Conservation (phyloP, 2,888 invertebrate species). For the Archips xylosteana region DNA sequence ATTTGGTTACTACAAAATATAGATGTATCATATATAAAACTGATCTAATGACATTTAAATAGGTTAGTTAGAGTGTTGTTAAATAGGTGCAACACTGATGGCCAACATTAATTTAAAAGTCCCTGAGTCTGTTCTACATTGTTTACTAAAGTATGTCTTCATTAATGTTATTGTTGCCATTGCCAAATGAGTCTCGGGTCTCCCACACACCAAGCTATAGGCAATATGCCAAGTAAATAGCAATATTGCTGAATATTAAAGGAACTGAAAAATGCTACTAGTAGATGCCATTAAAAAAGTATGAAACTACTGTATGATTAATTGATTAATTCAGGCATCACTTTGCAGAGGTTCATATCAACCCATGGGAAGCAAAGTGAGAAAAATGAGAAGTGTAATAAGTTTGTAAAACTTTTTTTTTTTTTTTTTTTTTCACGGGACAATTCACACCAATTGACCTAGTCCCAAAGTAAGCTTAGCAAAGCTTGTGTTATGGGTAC, state of each 20-base stretch:
- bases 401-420: too few species aligned
- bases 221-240: constrained; percentile 34
- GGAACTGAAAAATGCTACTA: not conserved
- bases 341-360: too few species aligned
- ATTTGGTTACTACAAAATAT: too few species aligned
- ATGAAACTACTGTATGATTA: too few species aligned
- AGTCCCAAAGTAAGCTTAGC: too few species aligned
- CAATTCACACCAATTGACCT: too few species aligned
- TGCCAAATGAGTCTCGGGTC: constrained; percentile 32
- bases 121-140: constrained; percentile 35
- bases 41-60: not conserved
- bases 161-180: constrained; percentile 37
- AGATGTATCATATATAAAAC: not conserved
- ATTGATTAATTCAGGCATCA: too few species aligned
- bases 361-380: too few species aligned
- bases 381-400: too few species aligned
- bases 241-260: constrained; percentile 20
- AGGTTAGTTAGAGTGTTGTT: not conserved
- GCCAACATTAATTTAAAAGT: constrained; percentile 33
- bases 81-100: constrained; percentile 5
- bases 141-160: constrained; percentile 6
- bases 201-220: not conserved
- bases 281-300: too few species aligned
- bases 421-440: too few species aligned
- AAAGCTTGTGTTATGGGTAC: too few species aligned